phyloP scores from a whole-genome alignment of 1,140 invertebrate species.

The Caenorhabditis inopinata region DNA sequence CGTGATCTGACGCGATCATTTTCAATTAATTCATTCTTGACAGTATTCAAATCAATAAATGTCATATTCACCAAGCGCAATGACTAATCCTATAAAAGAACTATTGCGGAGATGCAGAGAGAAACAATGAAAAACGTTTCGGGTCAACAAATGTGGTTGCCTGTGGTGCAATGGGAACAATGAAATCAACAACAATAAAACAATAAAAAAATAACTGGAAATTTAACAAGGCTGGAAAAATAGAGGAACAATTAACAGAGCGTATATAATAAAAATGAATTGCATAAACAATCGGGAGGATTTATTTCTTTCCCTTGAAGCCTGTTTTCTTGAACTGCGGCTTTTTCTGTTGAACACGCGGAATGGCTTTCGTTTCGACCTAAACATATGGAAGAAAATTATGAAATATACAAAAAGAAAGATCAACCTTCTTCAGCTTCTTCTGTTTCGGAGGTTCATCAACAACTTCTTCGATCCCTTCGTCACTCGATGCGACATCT shows the following conservation, averaged over 20 bases:
- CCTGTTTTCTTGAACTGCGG: conserved; percentile 3
- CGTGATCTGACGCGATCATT: background rate
- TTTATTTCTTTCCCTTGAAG: conserved; percentile 22
- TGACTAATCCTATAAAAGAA: background rate
- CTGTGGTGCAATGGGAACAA: background rate
- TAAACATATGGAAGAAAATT: background rate
- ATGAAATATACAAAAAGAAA: background rate
- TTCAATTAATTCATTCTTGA: conserved; percentile 6
- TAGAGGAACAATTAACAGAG: background rate
- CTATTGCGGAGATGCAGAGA: background rate
- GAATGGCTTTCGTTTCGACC: background rate
- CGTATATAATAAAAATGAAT: background rate
- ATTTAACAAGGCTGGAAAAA: background rate
- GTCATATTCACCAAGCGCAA: background rate
- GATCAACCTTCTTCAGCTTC: conserved; percentile 15
- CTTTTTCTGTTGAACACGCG: background rate
- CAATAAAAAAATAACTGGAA: background rate
- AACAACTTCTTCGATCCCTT: conserved; percentile 32
- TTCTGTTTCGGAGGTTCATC: conserved; percentile 3
- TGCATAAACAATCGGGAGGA: background rate
- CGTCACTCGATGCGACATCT: conserved; percentile 32
- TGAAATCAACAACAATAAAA: background rate
- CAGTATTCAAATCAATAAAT: background rate
- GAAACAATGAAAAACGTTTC: conserved; percentile 12
- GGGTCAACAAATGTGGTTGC: background rate